These are phyloP conservation scores for Nemopilema nomurai DNA, from an alignment of 30 jellyfish, hydroid and myxozoan species.

Conservation along the genomic window DNA sequence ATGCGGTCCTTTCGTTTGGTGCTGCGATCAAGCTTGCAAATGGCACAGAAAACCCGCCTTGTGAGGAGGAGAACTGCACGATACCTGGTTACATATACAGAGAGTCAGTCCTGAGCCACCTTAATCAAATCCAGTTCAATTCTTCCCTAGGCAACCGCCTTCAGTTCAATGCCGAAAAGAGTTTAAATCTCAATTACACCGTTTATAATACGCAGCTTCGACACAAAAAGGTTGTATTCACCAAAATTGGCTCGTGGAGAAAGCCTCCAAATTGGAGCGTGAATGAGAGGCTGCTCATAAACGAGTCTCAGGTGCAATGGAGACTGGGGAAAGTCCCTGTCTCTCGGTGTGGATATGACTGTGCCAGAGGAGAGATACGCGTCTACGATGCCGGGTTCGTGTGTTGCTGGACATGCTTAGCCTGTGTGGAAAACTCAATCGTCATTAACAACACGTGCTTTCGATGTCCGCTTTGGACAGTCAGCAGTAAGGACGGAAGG, in stretches of 20 bases:
- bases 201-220: constrained; percentile 35
- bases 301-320: constrained; percentile 19
- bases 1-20: constrained; percentile 37
- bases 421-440: constrained; percentile 20
- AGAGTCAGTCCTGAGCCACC: neutral
- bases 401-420: constrained; percentile 59
- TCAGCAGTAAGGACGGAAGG: neutral
- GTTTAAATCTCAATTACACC: constrained; percentile 17
- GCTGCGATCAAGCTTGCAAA: constrained; percentile 9
- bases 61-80: neutral
- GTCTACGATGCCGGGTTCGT: constrained; percentile 8
- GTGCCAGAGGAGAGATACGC: constrained; percentile 5
- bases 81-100: neutral
- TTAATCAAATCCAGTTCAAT: constrained; percentile 15
- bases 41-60: neutral
- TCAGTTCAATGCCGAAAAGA: constrained; percentile 13
- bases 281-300: constrained; percentile 13
- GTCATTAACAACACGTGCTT: constrained; percentile 42
- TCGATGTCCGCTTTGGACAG: constrained; percentile 10
- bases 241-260: constrained; percentile 36
- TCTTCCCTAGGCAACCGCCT: constrained; percentile 8
- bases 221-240: neutral
- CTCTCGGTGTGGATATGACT: constrained; percentile 31
- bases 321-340: constrained; percentile 1
- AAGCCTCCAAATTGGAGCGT: neutral